Evolutionary conservation across 2,113 vertebrate species (phyloP).

Genomic region (Geothlypis trichas): DNA sequence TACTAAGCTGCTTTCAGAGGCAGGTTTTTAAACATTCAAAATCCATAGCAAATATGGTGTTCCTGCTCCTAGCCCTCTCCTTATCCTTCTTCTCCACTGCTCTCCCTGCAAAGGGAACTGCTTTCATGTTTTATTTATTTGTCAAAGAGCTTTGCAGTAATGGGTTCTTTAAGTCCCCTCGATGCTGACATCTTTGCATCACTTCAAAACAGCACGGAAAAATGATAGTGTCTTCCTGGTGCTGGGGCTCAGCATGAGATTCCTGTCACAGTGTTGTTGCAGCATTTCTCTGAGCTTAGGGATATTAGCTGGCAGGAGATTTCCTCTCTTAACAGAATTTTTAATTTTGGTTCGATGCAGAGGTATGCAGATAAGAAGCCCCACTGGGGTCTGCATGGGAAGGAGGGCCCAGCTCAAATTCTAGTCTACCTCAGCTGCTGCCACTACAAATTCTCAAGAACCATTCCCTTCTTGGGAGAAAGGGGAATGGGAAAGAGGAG

Average conservation of each 20-base stretch:
- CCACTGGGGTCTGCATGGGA: not conserved
- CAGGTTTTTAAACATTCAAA: not conserved
- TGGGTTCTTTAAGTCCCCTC: not conserved
- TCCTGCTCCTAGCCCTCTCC: not conserved
- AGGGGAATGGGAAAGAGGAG: not conserved
- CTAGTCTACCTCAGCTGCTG: not conserved
- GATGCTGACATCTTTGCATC: not conserved
- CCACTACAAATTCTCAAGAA: not conserved
- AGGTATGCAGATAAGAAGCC: not conserved
- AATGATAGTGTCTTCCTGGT: not conserved
- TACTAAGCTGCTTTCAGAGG: not conserved
- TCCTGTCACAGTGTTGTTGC: not conserved
- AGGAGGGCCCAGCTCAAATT: not conserved
- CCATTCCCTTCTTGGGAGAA: not conserved
- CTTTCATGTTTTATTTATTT: conserved; percentile 42
- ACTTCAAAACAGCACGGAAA: not conserved
- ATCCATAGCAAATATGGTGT: not conserved
- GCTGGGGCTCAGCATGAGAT: conserved; percentile 14
- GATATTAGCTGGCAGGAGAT: conserved; percentile 3
- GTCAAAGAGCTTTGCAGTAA: conserved; percentile 12
- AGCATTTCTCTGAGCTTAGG: not conserved
- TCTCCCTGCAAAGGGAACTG: not conserved
- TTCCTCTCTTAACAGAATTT: conserved; percentile 55
- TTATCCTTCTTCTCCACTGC: not conserved
- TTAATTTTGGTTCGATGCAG: conserved; percentile 12